Evolutionary conservation across 2,113 vertebrate species (phyloP).

Genomic region (Danio rerio): GRCz12tu NC_133186.1:42975001-42975500

Average conservation of each 20-base stretch:
- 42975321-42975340: no score
- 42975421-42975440: no score
- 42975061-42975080: background rate
- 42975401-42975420: no score
- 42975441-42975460: no score
- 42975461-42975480: no score
- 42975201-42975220: background rate
- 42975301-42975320: no score
- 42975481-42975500: no score
- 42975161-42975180: background rate
- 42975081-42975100: slow-evolving; percentile 18
- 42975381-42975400: no score
- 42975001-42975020: background rate
- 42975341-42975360: no score
- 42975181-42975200: background rate
- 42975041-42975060: background rate
- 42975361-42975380: no score
- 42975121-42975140: slow-evolving; percentile 11
- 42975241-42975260: background rate
- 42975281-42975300: background rate
- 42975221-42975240: background rate
- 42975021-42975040: background rate
- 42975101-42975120: slow-evolving; percentile 51
- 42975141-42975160: background rate
- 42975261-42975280: background rate